These are phyloP conservation scores for Enteromius viviparus DNA, from an alignment of 2,797 vertebrate species.

Conservation along the genomic window DNA sequence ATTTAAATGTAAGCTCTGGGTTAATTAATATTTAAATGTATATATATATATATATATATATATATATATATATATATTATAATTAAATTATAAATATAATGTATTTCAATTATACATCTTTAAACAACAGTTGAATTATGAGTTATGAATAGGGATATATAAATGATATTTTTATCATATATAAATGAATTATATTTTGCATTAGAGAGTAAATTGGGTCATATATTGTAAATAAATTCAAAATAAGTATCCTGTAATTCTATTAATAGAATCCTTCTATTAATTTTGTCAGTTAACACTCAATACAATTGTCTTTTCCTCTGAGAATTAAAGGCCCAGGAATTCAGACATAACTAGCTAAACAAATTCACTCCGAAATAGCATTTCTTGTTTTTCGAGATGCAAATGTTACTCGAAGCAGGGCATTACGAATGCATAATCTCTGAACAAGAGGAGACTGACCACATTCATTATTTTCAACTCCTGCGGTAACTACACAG, in stretches of 20 bases:
- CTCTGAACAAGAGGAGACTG: conserved; percentile 18
- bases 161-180: too few relatives aligned
- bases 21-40: background rate
- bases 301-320: background rate
- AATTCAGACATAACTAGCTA: background rate
- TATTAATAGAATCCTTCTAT: too few relatives aligned
- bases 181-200: background rate
- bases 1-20: background rate
- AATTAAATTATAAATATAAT: background rate
- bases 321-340: background rate
- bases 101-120: background rate
- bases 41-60: too few relatives aligned
- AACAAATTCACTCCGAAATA: conserved; percentile 1
- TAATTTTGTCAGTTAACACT: background rate
- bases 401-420: conserved; percentile 9
- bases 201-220: background rate
- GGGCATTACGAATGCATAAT: conserved; percentile 11
- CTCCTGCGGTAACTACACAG: conserved; percentile 15
- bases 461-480: conserved; percentile 43
- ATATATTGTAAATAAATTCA: background rate
- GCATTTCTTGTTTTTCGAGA: background rate
- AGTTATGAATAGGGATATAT: background rate
- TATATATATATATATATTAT: too few relatives aligned
- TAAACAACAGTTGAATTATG: background rate
- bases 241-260: background rate